Base-by-base conservation (phyloP, 2,113 vertebrate genomes). In the Theristicus caerulescens region DNA sequence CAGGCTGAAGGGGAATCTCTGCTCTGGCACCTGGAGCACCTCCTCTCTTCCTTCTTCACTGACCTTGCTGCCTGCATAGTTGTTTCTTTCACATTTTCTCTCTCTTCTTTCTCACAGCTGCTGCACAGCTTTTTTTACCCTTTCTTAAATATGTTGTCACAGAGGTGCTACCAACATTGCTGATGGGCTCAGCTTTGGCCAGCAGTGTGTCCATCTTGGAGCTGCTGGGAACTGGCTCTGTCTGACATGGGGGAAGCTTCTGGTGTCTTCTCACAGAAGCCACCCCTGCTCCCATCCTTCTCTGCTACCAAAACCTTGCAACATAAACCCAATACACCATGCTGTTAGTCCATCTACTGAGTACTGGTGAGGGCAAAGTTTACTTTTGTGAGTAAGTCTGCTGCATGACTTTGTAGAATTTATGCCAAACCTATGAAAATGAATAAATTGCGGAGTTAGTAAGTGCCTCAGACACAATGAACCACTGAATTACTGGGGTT, bases 111-210 rank as follows among this genome's bases (percentile, higher is more conserved):
- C 36, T 59, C 29, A 69, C 38, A 80, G 34, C 13, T 79, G 7
- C 16, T 29, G 6, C 29, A 69, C 36, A 29, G 6, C 2, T 1
- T 1, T 69, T 83, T 69, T 74, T 36, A 59, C 6, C 25, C 25
- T 79, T 67, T 55, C 19, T 72, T 46, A 79, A 73, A 18, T 32
- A 59, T 4, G 4, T 61, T 79, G 58, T 29, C 36, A 69, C 21
- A 42, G 17, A 47, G 18, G 16, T 64, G n/a, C 18, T 36, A 52
- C 49, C 24, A 20, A 13, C 1, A 0, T 11, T 6, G 4, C 13
- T 58, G 12, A 27, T 29, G 34, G 55, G 25, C 34, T 69, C 25
- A 40, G 29, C 18, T 66, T 46, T n/a, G 47, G 22, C 6, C 42
- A 62, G 26, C 4, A 8, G 29, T 16, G 24, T 14, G 47, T 70